Evolutionary conservation across 2,797 vertebrate genomes (phyloP).

Genomic region (Megaceryle alcyon): DNA sequence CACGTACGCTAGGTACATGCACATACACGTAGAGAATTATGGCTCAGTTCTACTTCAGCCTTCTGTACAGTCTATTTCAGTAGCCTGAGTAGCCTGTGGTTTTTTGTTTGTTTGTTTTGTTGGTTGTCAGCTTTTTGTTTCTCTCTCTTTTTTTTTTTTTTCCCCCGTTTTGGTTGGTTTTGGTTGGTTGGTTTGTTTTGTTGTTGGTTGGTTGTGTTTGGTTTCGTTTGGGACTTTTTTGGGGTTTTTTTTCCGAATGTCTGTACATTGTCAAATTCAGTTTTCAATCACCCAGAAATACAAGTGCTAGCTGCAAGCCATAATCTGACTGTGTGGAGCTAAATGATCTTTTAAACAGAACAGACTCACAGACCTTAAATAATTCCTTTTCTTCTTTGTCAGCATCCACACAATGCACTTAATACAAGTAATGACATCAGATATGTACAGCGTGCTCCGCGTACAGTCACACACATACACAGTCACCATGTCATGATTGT

Average conservation of each 20-base stretch:
- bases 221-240: too few species aligned
- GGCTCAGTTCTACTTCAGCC: not conserved
- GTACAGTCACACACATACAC: not conserved
- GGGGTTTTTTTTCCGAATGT: not conserved
- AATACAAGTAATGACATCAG: slow-evolving; percentile 11
- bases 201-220: too few species aligned
- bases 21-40: not conserved
- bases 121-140: not conserved
- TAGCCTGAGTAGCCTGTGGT: not conserved
- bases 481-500: not conserved
- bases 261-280: not conserved
- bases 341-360: slow-evolving; percentile 39
- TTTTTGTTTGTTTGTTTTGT: too few species aligned
- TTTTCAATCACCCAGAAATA: not conserved
- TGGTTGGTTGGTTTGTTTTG: too few species aligned
- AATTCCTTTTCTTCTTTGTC: slow-evolving; percentile 46
- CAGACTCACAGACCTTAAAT: slow-evolving; percentile 25
- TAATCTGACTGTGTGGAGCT: not conserved
- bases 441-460: not conserved
- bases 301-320: not conserved
- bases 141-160: too few species aligned
- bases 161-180: too few species aligned
- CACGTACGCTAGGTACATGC: not conserved
- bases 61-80: not conserved
- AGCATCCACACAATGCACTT: not conserved